Percentiles rank a stretch among this genome's conserved stretches.
phyloP scores from a whole-genome alignment of 2,888 invertebrate species.

The Leistus spinibarbis region DNA sequence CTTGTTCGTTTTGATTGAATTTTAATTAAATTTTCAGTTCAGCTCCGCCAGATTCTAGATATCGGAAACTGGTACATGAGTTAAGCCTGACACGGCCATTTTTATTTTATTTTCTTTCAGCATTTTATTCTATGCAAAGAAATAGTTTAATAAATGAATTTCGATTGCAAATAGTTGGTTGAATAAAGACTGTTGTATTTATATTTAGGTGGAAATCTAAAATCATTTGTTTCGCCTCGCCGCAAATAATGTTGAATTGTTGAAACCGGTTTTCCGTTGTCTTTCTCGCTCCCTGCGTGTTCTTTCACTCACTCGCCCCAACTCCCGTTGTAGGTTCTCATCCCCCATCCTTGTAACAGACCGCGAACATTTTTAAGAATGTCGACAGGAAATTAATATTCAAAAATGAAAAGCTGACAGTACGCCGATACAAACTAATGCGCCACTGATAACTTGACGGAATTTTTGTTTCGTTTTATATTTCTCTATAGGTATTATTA shows the following conservation, averaged over 20 bases:
- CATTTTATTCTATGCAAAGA: no score
- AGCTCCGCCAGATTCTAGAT: neutral
- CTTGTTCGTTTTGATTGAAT: slow-evolving; percentile 58
- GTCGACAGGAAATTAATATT: slow-evolving; percentile 61
- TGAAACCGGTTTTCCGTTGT: neutral
- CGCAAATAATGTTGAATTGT: neutral
- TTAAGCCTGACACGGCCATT: slow-evolving; percentile 27
- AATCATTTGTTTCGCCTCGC: neutral
- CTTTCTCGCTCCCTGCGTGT: neutral
- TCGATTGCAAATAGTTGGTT: no score
- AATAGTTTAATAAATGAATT: no score
- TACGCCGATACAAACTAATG: slow-evolving; percentile 49
- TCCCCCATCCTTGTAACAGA: no score
- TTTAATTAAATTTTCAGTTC: slow-evolving; percentile 57
- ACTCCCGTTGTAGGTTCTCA: no score
- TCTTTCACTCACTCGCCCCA: neutral
- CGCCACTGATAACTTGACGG: slow-evolving; percentile 55
- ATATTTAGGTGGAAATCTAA: neutral
- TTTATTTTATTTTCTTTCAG: neutral
- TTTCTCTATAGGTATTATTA: slow-evolving; percentile 56
- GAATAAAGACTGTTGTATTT: no score
- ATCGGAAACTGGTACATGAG: slow-evolving; percentile 53
- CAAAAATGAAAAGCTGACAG: slow-evolving; percentile 59
- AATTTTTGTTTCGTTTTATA: no score
- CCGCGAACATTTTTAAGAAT: slow-evolving; percentile 53